Base-by-base conservation (phyloP, 2,888 invertebrate species). In the Hypomecis atomaria region DNA sequence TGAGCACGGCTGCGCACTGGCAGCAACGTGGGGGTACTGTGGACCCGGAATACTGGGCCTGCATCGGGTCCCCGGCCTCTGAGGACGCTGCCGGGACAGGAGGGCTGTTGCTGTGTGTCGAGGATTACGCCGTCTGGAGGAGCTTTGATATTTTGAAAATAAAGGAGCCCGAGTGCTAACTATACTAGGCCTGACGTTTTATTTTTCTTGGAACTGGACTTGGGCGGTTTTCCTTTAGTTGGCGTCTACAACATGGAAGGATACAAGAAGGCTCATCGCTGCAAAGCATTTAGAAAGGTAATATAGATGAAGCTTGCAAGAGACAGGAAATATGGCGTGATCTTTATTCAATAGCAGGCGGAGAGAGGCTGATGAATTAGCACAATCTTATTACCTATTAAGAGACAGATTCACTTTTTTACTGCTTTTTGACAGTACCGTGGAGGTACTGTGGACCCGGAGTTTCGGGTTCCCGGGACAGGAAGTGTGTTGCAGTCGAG, bases 81-180 rank as follows among this genome's bases (percentile, higher is more conserved):
- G 76, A 78, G n/a, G 79, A 76, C 9, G n/a, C 13, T 0, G 44
- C 56, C 0, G 69, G 66, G 0, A 77, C 72, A 33, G 86, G 83
- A 2, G 85, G 81, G 0, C 42, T 84, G 1, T 64, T 89, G 8
- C 11, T 82, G 3, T 90, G 89, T 59, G 71, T 84, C 0, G 66
- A 81, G 5, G 47, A 85, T 59, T 86, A 78, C 54, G 23, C 65
- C 0, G 62, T 89, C 7, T 90, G 89, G 90, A 64, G 71, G 23
- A 75, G 75, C 7, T 89, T 89, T 67, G 85, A 85, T 67, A 85
- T 83, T 59, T 75, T 89, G 0, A 90, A 89, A 78, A 69, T 83
- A 43, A 80, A 77, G 40, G 89, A 89, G 63, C 89, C 89, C 0
- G 65, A 69, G 4, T 89, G 89, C 66, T 78, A 69, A 88, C 66